Evolutionary conservation across 2,113 vertebrate genomes (phyloP).

Genomic region (Panthera uncia): DNA sequence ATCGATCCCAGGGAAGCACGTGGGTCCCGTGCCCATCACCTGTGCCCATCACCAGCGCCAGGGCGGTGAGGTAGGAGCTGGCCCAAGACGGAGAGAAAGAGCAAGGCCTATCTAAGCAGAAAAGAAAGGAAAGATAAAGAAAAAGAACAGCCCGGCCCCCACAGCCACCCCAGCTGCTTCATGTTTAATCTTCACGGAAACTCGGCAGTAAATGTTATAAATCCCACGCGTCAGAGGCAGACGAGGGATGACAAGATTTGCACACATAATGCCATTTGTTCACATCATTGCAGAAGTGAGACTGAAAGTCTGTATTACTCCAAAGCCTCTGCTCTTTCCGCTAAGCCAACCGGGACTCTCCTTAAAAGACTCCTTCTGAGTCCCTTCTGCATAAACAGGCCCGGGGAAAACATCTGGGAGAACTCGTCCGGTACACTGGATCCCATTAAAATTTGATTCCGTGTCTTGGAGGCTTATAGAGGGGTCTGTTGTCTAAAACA

Average conservation of each 20-base stretch:
- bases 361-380: not conserved
- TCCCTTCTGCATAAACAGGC: not conserved
- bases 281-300: not conserved
- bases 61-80: rapidly evolving
- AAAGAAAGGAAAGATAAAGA: not conserved
- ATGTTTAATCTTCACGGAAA: not conserved
- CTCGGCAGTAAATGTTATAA: rapidly evolving
- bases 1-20: not conserved
- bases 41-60: not conserved
- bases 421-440: not conserved
- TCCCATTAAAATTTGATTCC: not conserved
- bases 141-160: not conserved
- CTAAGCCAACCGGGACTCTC: not conserved
- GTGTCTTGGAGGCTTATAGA: not conserved
- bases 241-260: not conserved
- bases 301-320: not conserved
- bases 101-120: too few relatives aligned
- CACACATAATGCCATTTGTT: not conserved
- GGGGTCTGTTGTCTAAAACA: slow-evolving; percentile 4
- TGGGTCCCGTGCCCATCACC: not conserved
- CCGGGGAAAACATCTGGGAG: rapidly evolving
- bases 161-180: not conserved
- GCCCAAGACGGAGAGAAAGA: not conserved
- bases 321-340: not conserved
- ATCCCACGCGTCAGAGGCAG: not conserved